Evolutionary conservation across 2,888 invertebrate genomes (phyloP), one percentile per base, ranked within the genome.

Genomic region (Acleris emargana): DNA sequence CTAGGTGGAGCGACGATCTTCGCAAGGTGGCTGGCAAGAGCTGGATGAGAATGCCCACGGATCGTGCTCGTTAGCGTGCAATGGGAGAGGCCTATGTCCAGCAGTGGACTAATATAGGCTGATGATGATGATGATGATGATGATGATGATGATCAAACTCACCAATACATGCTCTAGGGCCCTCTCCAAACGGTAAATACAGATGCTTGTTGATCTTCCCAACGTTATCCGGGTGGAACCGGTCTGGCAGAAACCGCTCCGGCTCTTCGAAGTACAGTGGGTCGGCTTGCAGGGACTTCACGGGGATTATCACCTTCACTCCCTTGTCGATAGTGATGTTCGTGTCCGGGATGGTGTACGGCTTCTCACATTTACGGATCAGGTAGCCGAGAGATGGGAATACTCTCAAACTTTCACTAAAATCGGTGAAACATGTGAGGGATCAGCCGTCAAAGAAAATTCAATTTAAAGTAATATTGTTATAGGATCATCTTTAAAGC

Each of bases 241-340:
- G 73, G 58, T 87, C 86, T 2, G 88, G 87, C 0, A 80, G 75
- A 64, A 86, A 88, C 69, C 79, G 76, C 1, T 79, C 73, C 0
- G 88, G 88, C 32, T 80, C 72, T 16, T 82, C 80, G 49, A 83
- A 88, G 67, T 86, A 85, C 54, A 79, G 66, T 2, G 84, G 84
- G 61, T 88, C 87, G 17, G 77, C 82, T 55, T 87, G 86, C 51
- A 87, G 61, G 2, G 83, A 85, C 59, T 84, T 78, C 43, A 86
- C 68, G 0, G 88, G 83, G 1, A 88, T 72, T 4, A 73, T 45
- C 2, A 80, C 61, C 1, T 68, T 64, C 2, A 75, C 73, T 1
- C 72, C 74, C 17, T 76, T 68, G 64, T 85, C 86, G 43, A 87
- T 78, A 3, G 79, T 72, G 13, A 77, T 17, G 25, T 72, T 52